Evolutionary conservation across 2,888 invertebrate species (phyloP), one percentile per base, ranked within the genome.

Genomic region (Gasteruption jaculator): DNA sequence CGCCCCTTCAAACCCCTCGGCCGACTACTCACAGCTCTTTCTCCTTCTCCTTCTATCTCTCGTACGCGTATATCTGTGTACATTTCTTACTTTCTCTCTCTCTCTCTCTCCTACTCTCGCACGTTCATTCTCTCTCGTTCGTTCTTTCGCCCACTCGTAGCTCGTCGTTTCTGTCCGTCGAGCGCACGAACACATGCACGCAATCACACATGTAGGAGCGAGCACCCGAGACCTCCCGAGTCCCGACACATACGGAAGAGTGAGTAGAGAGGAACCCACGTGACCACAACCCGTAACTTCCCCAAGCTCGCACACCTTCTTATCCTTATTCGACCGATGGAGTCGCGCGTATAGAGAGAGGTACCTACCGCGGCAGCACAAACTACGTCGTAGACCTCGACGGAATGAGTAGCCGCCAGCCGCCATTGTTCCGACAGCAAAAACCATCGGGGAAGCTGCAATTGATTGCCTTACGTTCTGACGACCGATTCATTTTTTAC

Each of bases 311-410:
- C n/a, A 5, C 30, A 16, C n/a, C 5, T 43, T 43, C 43, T 48
- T 46, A 52, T 53, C 48, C 50, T 55, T 50, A 52, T 53, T 52
- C 48, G 50, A 53, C 53, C 53, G 56, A 55, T 56, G 55, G 52
- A 55, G 55, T 55, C 55, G 50, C 53, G 45, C 52, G 50, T 50
- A n/a, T n/a, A n/a, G n/a, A n/a, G n/a, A n/a, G n/a, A n/a, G n/a
- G n/a, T n/a, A 50, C 48, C 46, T 52, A 48, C 50, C 48, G 55
- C 52, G 49, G 43, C 46, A 46, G 56, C 52, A 56, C n/a, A n/a
- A n/a, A 53, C 52, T 56, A 52, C 56, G 55, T 56, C 55, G 56
- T 53, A 56, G 49, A 43, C 45, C 42, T 47, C 46, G n/a, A n/a
- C n/a, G n/a, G n/a, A n/a, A n/a, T n/a, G n/a, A n/a, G n/a, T n/a